These are phyloP conservation scores for Eunapius fragilis DNA, from an alignment of 37 sponge, comb jelly and placozoan species.

Conservation along the genomic window DNA sequence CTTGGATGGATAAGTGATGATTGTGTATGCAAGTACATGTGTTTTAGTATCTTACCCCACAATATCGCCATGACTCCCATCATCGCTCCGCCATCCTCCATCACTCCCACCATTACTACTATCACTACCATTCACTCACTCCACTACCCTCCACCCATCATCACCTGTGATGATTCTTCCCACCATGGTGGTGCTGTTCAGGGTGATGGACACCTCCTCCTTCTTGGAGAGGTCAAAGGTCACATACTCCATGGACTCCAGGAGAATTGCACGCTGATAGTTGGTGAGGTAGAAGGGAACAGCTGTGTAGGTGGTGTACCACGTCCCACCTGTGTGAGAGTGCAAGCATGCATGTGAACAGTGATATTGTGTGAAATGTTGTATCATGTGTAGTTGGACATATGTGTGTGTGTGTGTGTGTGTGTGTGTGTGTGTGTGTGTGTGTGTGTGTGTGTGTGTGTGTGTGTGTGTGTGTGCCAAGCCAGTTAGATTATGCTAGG, in stretches of 20 bases:
- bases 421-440: too few species aligned
- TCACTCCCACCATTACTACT: too few species aligned
- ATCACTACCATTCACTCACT: neutral
- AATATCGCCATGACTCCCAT: too few species aligned
- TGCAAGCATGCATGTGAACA: neutral
- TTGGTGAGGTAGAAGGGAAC: slow-evolving; percentile 79
- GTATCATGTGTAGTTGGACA: neutral
- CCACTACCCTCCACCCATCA: too few species aligned
- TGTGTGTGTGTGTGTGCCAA: too few species aligned
- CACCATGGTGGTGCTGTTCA: slow-evolving; percentile 29
- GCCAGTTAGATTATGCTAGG: too few species aligned
- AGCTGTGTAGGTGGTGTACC: slow-evolving; percentile 80
- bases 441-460: neutral
- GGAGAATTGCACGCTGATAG: slow-evolving; percentile 32
- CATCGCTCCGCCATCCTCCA: too few species aligned
- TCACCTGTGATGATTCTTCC: slow-evolving; percentile 69
- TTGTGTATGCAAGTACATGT: too few species aligned
- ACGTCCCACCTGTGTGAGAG: slow-evolving; percentile 58
- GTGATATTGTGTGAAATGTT: neutral
- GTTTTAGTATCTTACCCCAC: too few species aligned
- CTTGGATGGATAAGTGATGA: too few species aligned
- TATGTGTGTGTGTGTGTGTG: neutral
- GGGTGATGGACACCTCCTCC: slow-evolving; percentile 31
- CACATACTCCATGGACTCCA: slow-evolving; percentile 62
- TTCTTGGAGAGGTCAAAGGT: slow-evolving; percentile 54